Base-by-base conservation (phyloP, 1,140 invertebrate genomes). In the Amyelois transitella region DNA sequence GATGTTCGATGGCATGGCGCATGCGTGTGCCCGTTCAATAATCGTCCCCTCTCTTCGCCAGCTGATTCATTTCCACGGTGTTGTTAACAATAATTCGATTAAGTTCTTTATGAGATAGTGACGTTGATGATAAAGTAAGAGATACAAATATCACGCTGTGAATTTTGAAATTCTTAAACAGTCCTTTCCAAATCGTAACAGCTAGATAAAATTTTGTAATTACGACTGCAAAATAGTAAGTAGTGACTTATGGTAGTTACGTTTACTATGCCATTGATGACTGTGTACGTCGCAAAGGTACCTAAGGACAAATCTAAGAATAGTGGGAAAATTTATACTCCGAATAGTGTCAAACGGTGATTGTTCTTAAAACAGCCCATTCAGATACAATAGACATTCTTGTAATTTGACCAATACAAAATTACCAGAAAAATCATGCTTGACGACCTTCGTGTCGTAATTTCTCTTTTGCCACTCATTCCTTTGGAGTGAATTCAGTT, bases 11-110 rank as follows among this genome's bases (percentile, higher is more conserved):
- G 45, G 51, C 57, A 77, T 18, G 24, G 75, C 81, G 84, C 84
- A 81, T 83, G 84, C 77, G 75, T 60, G 63, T 47, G 52, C 19
- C 64, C 79, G 84, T 64, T 87, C 84, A 75, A 87, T 87, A 87
- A 71, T 57, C 71, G 55, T 62, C 61, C 73, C 64, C 60, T 57
- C 69, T 55, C 53, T 74, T 55, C 69, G 57, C 54, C 75, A 81
- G 77, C 78, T 84, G 77, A 82, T 73, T 76, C 71, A 76, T 64
- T 63, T 59, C 32, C 32, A 38, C 32, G 25, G 12, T 8, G 25
- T 28, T 8, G 25, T 28, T 28, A 28, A 28, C 25, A 28, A 10
- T 28, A 10, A 6, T 28, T 28, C 25, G 12, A 28, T 28, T 28
- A 28, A 28, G 25, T 8, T 5, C 25, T 28, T 2, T 28, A 28